Evolutionary conservation across 2,797 vertebrate species (phyloP).

Genomic region (Premnoplex brunnescens): DNA sequence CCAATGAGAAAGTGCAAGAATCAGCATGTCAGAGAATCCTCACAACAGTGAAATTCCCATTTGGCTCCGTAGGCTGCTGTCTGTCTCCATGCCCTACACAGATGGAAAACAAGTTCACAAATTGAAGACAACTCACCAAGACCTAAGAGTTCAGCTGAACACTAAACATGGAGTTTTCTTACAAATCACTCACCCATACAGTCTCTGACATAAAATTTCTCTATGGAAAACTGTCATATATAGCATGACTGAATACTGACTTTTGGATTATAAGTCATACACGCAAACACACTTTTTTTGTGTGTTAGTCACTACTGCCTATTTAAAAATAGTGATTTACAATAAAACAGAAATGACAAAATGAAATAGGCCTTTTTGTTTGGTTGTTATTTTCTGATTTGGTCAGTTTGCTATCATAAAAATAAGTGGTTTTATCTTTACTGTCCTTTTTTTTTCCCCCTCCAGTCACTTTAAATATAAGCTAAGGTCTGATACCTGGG

Average conservation of each 20-base stretch:
- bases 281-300: neutral
- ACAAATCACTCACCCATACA: neutral
- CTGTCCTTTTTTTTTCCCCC: neutral
- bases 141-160: neutral
- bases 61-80: neutral
- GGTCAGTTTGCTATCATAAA: neutral
- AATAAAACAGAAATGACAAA: neutral
- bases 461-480: neutral
- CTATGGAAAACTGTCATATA: neutral
- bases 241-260: neutral
- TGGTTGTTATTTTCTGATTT: neutral
- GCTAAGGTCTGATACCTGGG: neutral
- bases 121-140: neutral
- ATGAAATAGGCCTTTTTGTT: neutral
- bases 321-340: neutral
- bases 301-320: neutral
- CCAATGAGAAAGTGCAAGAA: neutral
- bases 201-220: neutral
- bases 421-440: neutral
- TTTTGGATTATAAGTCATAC: neutral
- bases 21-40: neutral
- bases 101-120: conserved; percentile 15
- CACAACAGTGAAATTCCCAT: neutral
- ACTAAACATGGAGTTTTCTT: neutral
- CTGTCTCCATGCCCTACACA: neutral